Base-by-base conservation (phyloP, 64 coral and sea anemone species). In the Acropora tenuis region DNA sequence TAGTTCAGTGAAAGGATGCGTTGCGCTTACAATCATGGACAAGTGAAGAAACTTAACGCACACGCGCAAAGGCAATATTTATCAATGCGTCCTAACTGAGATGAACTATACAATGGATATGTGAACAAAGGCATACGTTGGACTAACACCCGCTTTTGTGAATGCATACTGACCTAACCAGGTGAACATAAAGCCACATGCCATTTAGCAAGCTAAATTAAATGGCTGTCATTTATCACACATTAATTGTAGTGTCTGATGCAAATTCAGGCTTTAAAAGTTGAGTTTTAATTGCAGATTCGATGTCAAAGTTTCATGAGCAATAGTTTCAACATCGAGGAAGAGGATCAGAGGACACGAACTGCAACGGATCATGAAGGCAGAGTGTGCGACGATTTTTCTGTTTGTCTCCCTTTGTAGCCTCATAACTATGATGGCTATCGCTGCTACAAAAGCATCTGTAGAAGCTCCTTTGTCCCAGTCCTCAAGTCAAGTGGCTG, bases 201-300 rank as follows among this genome's bases (percentile, higher is more conserved):
- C 60, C 1, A 11, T 13, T 13, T 13, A 11, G 2, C 3, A 63
- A 63, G 3, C 16, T 10, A 63, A 12, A 63, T 15, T 55, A 7
- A 55, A 63, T 10, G 16, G 8, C 10, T 63, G 60, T 63, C 60
- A 63, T 0, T 63, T 63, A 63, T 9, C 59, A 12, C 12, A 12
- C 12, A 15, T 63, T 63, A 63, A 12, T 63, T 15, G 60, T 63
- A 15, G 60, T 12, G 16, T 63, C 16, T 63, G 11, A 78, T 78
- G 75, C 46, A 49, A 85, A 71, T 85, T 85, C 15, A 71, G 10
- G 18, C 46, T 18, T 48, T 48, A 8, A 3, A 18, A 20, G 0
- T 8, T 49, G 1, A 72, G 15, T 85, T 85, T 71, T 46, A 83
- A 67, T 83, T 83, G 42, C 59, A 85, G 82, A 50, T 72, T 49